These are phyloP conservation scores for Pipa parva DNA, from an alignment of 2,113 vertebrate genomes.

Conservation along the genomic window DNA sequence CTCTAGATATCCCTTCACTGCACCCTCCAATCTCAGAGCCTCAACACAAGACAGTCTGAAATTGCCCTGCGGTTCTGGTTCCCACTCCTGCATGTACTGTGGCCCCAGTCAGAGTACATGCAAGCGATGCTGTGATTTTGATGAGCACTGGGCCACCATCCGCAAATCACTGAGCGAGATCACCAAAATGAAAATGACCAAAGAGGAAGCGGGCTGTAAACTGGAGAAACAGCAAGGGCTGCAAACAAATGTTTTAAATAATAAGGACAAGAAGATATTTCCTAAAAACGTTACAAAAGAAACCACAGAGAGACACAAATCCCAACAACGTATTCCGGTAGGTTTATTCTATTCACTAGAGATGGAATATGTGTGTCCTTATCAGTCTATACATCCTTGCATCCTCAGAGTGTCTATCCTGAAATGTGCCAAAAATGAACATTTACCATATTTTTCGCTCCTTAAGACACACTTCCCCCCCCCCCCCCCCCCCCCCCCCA, in stretches of 20 bases:
- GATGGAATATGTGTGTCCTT: too few species aligned
- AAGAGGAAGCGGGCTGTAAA: slow-evolving; percentile 42
- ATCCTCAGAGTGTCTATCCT: too few species aligned
- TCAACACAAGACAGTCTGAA: slow-evolving; percentile 12
- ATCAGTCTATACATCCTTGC: too few species aligned
- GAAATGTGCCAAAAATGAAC: too few species aligned
- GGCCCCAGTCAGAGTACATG: background rate
- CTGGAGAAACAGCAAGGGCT: slow-evolving; percentile 40
- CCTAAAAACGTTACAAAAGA: background rate
- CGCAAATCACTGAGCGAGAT: background rate
- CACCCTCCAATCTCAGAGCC: slow-evolving; percentile 47
- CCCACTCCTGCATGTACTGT: slow-evolving; percentile 9
- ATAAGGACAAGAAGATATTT: slow-evolving; percentile 22
- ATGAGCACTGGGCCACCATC: slow-evolving; percentile 17
- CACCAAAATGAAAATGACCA: background rate
- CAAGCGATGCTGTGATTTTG: slow-evolving; percentile 10
- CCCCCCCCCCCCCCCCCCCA: too few species aligned
- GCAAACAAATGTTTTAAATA: slow-evolving; percentile 15
- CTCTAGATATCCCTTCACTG: slow-evolving; percentile 47
- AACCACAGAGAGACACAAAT: background rate
- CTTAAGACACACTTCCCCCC: too few species aligned
- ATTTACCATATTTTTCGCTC: too few species aligned
- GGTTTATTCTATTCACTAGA: background rate
- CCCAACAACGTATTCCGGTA: background rate
- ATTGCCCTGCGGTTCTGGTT: background rate